A percentile compares a stretch with the other conserved stretches of the same genome.
phyloP scores from a whole-genome alignment of 1,140 invertebrate species.

The Kradibia gibbosae region DNA sequence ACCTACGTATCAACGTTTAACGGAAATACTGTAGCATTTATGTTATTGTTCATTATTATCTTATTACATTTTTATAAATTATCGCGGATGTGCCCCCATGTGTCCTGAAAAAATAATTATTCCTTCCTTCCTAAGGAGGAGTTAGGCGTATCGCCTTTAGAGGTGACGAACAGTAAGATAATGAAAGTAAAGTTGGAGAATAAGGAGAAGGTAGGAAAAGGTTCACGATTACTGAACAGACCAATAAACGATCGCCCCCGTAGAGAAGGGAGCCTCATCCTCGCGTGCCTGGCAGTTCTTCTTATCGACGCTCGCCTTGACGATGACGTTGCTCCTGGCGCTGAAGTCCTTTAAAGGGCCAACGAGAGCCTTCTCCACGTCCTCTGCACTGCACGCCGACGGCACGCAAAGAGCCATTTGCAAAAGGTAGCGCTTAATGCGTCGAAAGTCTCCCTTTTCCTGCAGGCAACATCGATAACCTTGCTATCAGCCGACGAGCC shows the following conservation, averaged over 20 bases:
- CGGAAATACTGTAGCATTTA: too few relatives aligned
- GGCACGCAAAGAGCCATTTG: constrained; percentile 68
- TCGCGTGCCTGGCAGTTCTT: constrained; percentile 54
- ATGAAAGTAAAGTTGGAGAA: too few relatives aligned
- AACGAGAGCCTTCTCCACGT: constrained; percentile 54
- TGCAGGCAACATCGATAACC: not conserved
- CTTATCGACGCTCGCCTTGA: constrained; percentile 55
- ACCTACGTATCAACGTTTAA: too few relatives aligned
- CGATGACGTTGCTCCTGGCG: constrained; percentile 40
- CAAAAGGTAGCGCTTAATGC: constrained; percentile 37
- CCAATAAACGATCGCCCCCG: constrained; percentile 15
- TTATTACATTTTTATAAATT: too few relatives aligned
- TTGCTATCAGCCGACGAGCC: not conserved
- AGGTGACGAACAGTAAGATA: too few relatives aligned
- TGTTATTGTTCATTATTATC: too few relatives aligned
- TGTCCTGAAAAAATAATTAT: too few relatives aligned
- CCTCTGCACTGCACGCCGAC: constrained; percentile 56
- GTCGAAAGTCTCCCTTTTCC: constrained; percentile 56
- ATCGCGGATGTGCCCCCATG: too few relatives aligned
- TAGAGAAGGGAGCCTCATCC: constrained; percentile 42
- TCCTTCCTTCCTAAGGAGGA: too few relatives aligned
- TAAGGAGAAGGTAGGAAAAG: too few relatives aligned
- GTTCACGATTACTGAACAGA: not conserved
- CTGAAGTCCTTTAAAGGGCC: constrained; percentile 51
- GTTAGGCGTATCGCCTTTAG: too few relatives aligned